A percentile compares a stretch with the other conserved stretches of the same genome.
Evolutionary conservation across 2,797 vertebrate species (phyloP).

Genomic region (Hirundo rustica): DNA sequence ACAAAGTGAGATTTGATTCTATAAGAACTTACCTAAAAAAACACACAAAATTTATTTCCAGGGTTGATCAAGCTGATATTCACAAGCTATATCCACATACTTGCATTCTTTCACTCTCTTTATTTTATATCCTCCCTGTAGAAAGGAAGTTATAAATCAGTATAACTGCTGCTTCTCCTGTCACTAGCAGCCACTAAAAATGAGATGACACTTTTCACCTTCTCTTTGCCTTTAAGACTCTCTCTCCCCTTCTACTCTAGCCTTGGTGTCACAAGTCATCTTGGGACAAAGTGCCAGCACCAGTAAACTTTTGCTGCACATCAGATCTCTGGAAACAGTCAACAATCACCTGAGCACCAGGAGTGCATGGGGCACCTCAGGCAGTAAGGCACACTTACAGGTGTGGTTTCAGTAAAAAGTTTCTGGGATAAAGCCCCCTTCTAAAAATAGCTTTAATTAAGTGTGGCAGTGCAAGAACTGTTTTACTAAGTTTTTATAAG

Average conservation of each 20-base stretch:
- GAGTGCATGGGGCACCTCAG: rapidly evolving
- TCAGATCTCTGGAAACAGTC: not conserved
- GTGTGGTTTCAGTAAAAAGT: not conserved
- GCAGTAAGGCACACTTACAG: not conserved
- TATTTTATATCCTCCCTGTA: not conserved
- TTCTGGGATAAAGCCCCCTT: not conserved
- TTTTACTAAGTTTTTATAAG: no score
- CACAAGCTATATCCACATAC: not conserved
- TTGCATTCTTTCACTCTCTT: not conserved
- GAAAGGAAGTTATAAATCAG: not conserved
- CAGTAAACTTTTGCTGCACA: not conserved
- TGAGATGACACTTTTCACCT: not conserved
- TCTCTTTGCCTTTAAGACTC: not conserved
- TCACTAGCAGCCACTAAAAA: not conserved
- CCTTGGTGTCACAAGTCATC: not conserved
- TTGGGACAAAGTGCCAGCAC: not conserved
- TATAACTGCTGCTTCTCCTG: not conserved
- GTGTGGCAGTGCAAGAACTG: no score
- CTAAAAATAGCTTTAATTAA: not conserved
- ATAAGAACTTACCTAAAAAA: not conserved
- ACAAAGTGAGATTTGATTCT: not conserved
- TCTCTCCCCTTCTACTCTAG: not conserved
- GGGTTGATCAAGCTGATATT: not conserved
- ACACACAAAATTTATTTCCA: not conserved
- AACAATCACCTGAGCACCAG: rapidly evolving